Evolutionary conservation across 2,888 invertebrate genomes (phyloP), one percentile per base, ranked within the genome.

Genomic region (Pollenia labialis): DNA sequence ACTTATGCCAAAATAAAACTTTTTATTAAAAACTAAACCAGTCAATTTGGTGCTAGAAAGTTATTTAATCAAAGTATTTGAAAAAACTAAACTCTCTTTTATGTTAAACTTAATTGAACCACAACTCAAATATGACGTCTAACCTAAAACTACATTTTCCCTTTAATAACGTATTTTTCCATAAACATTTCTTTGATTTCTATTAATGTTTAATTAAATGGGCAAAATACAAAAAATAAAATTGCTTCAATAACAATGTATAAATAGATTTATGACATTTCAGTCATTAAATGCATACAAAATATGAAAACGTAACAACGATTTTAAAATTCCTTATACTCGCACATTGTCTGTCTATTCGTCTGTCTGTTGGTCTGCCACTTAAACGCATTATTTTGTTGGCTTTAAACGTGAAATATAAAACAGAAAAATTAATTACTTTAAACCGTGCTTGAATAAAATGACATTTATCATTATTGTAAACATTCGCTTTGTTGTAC

Each of bases 251-350:
- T 66, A 50, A 71, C 54, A 66, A 66, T 48, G 4, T 50, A 72
- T 46, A n/a, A 40, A 74, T 46, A n/a, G 40, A 44, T 81, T 74
- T 81, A 81, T 81, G 74, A 75, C 66, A 75, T 60, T 74, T 64
- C 40, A 50, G 48, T 48, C 72, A 72, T 48, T 64, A 72, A 72
- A 56, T 56, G 64, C 81, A 72, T n/a, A 64, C 60, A 80, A 71
- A 72, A 56, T 81, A 62, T 64, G 64, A 54, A 56, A 60, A 62
- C 52, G 71, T 80, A 23, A 18, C 16, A 66, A 62, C 2, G 23
- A 71, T 44, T 80, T 60, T n/a, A 52, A 52, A 60, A 80, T 69
- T 69, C 60, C 44, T 52, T 79, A 23, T 14, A 52, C 14, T 74
- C 40, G 18, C 16, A 42, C 8, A 69, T 40, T 42, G 52, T 23